phyloP scores from a whole-genome alignment of 1,140 invertebrate species.

The Diorhabda sublineata region DNA sequence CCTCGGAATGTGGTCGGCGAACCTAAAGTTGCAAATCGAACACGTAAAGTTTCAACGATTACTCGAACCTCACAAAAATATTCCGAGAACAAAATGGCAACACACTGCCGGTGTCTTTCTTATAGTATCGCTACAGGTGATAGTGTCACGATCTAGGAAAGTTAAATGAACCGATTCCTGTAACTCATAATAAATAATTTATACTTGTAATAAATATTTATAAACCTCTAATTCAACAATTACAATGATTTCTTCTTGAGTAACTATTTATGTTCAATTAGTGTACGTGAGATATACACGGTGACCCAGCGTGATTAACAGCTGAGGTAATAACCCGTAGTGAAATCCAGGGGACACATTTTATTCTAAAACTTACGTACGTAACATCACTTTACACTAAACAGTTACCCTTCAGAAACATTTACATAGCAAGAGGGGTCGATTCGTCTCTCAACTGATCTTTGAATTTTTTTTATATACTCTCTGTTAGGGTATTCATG shows the following conservation, averaged over 20 bases:
- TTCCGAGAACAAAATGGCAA: conserved; percentile 11
- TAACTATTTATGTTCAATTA: too few relatives aligned
- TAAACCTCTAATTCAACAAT: background rate
- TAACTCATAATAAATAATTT: conserved; percentile 4
- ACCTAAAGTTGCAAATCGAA: conserved; percentile 37
- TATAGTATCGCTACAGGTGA: conserved; percentile 4
- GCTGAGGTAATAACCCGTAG: too few relatives aligned
- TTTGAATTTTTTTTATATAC: too few relatives aligned
- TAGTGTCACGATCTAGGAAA: conserved; percentile 20
- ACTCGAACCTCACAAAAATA: conserved; percentile 28
- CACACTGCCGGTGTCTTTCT: conserved; percentile 12
- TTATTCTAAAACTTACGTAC: too few relatives aligned
- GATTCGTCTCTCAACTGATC: too few relatives aligned
- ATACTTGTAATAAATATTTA: background rate
- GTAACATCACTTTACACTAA: too few relatives aligned
- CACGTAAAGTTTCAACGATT: conserved; percentile 29
- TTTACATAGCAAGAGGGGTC: too few relatives aligned
- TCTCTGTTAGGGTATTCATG: too few relatives aligned
- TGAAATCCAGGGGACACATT: too few relatives aligned
- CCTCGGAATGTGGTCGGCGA: conserved; percentile 33
- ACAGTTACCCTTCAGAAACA: too few relatives aligned
- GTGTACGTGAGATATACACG: too few relatives aligned
- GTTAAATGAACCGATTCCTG: conserved; percentile 5
- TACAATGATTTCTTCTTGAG: background rate
- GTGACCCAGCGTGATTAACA: too few relatives aligned